These are phyloP conservation scores for Osmerus eperlanus DNA, from an alignment of 2,113 vertebrate species.

Conservation along the genomic window DNA sequence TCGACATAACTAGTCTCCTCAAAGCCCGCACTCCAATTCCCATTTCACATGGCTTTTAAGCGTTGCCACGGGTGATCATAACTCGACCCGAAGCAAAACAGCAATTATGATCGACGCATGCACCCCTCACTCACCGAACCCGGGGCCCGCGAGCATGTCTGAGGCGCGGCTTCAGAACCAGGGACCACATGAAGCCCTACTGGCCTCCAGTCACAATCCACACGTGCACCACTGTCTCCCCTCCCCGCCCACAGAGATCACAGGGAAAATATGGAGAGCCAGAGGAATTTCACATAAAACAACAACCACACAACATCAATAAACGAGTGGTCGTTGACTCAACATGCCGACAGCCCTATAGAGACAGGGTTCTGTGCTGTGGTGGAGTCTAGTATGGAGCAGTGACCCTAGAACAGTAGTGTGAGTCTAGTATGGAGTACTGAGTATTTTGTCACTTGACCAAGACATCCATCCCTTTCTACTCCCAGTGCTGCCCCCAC, in stretches of 20 bases:
- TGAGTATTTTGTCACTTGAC: too few species aligned
- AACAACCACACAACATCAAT: too few species aligned
- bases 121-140: constrained; percentile 53
- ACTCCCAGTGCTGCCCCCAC: too few species aligned
- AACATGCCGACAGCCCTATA: too few species aligned
- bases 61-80: constrained; percentile 46
- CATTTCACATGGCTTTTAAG: constrained; percentile 50
- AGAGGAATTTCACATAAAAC: too few species aligned
- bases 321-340: too few species aligned
- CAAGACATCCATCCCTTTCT: too few species aligned
- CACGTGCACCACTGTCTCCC: not conserved
- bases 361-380: too few species aligned
- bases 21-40: constrained; percentile 46
- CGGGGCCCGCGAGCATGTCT: constrained; percentile 46
- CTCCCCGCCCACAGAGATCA: not conserved
- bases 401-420: too few species aligned
- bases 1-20: constrained; percentile 36
- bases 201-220: not conserved
- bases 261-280: not conserved
- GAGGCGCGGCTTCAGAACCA: constrained; percentile 40
- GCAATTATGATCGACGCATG: constrained; percentile 58
- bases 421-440: too few species aligned
- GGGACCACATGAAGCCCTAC: not conserved
- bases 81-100: constrained; percentile 58
- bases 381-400: too few species aligned